Evolutionary conservation across 2,113 vertebrate species (phyloP).

Genomic region (Varanus komodoensis): DNA sequence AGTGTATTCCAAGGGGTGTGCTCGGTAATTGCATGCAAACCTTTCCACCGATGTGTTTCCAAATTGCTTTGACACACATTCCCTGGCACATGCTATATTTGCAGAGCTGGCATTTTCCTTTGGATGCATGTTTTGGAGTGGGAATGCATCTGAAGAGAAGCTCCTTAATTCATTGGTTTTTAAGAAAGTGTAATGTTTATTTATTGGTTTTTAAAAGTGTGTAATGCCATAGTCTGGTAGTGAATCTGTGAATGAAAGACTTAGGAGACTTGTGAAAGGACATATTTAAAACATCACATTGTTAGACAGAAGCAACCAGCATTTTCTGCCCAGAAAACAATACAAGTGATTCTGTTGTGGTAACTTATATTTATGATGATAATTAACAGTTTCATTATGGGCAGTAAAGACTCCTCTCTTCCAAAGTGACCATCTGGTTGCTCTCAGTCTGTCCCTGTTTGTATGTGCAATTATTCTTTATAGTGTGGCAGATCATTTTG

Average conservation of each 20-base stretch:
- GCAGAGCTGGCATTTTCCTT: not conserved
- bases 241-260: not conserved
- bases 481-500: not conserved
- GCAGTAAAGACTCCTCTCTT: not conserved
- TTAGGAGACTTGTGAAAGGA: not conserved
- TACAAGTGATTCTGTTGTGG: not conserved
- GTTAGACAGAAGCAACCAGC: not conserved
- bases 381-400: not conserved
- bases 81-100: slow-evolving; percentile 16
- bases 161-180: not conserved
- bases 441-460: not conserved
- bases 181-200: not conserved
- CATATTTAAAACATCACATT: not conserved
- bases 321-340: not conserved
- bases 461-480: not conserved
- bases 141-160: not conserved
- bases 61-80: slow-evolving; percentile 16
- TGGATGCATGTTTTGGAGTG: not conserved
- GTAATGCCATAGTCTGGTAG: not conserved
- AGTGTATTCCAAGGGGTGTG: not conserved
- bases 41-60: slow-evolving; percentile 23
- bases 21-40: slow-evolving; percentile 2
- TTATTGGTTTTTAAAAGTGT: not conserved
- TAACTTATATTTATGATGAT: slow-evolving; percentile 27
- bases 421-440: not conserved